Evolutionary conservation across 2,113 vertebrate genomes (phyloP).

Genomic region (Rattus norvegicus): DNA sequence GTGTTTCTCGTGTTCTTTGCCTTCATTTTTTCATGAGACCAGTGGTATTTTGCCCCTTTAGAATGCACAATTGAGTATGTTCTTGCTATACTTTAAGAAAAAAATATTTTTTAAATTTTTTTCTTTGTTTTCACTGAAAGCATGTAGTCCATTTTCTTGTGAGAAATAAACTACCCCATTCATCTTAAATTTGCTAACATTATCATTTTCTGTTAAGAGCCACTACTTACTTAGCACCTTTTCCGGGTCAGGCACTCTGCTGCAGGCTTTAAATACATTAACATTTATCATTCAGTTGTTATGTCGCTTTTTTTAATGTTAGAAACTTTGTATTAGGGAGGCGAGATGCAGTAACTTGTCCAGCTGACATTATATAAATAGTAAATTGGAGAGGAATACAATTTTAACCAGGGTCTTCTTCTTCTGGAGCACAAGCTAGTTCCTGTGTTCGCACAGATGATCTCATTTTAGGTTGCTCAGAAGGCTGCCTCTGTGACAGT

Average conservation of each 20-base stretch:
- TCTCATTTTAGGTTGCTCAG: background rate
- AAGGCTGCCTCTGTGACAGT: background rate
- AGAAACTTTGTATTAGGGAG: background rate
- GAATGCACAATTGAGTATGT: background rate
- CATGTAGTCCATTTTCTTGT: background rate
- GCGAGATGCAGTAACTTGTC: background rate
- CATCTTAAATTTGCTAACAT: background rate
- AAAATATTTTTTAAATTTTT: background rate
- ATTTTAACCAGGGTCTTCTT: background rate
- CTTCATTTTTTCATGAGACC: background rate
- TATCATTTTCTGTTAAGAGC: slow-evolving; percentile 24
- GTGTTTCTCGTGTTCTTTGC: background rate
- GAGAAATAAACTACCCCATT: slow-evolving; percentile 2
- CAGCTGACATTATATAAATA: background rate
- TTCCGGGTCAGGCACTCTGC: background rate
- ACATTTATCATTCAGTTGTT: slow-evolving; percentile 16
- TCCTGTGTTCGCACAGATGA: background rate
- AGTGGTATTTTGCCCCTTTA: background rate
- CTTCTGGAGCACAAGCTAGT: background rate
- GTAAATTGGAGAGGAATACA: background rate
- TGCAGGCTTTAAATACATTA: slow-evolving; percentile 5
- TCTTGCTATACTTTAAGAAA: background rate
- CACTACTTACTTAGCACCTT: background rate
- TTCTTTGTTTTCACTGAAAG: background rate
- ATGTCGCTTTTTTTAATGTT: background rate